Base-by-base conservation (phyloP, 2,113 vertebrate genomes). In the Melanerpes aurifrons region DNA sequence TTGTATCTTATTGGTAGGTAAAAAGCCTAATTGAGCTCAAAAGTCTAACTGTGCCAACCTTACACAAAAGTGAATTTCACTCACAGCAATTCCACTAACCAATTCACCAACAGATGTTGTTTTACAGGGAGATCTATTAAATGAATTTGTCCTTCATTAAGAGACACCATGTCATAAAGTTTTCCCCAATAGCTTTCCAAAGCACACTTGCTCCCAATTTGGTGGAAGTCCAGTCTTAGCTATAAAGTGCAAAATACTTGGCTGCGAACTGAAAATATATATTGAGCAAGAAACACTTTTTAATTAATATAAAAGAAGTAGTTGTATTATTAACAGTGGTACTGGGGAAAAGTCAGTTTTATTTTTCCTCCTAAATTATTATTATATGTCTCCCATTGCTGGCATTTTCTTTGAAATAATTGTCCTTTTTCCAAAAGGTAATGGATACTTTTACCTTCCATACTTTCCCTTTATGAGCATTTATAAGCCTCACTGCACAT, bases 231-330 rank as follows among this genome's bases (percentile, higher is more conserved):
- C 87, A 96, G 87, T 67, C 76, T 87, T 95, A 91, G 26, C 87
- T 94, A 95, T 94, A 95, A 95, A 95, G 69, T 82, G 57, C 58
- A 94, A 94, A 95, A 88, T 81, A 88, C 67, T 92, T 95, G 94
- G 79, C 91, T 86, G 89, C 79, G 93, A 92, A 95, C 77, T 89
- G 81, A 94, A 96, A 94, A 89, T 88, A 92, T 67, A 93, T 57
- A 90, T 76, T 86, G 78, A 93, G 81, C 32, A 93, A 95, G 89
- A 94, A 96, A 93, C 89, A 80, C 68, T 82, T 92, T 89, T 92
- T 94, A 96, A 97, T 97, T 96, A 95, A 94, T 95, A 95, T 83
- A 96, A 94, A 96, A 96, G 95, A 81, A 89, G 90, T 82, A 89
- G 64, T 93, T 97, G 92, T 95, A 85, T 87, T 96, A 93, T 96